These are phyloP conservation scores for Chalcosyrphus nemorum DNA, from an alignment of 2,888 invertebrate species.

Conservation along the genomic window DNA sequence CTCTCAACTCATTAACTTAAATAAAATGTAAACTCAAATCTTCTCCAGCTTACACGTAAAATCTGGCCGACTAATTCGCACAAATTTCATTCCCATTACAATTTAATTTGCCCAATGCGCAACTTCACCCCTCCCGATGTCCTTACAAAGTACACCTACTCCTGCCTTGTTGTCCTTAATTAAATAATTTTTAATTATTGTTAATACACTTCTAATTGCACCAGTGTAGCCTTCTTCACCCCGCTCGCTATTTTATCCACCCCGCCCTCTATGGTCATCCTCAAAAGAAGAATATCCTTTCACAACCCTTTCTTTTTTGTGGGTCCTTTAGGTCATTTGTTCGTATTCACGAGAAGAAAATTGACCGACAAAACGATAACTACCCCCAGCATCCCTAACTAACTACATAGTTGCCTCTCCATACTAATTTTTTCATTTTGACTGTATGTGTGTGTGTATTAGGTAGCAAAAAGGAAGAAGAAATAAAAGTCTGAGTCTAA, in stretches of 20 bases:
- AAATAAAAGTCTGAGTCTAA: neutral
- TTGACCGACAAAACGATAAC: conserved; percentile 73
- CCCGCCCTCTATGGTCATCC: conserved; percentile 34
- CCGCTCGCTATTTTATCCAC: too few relatives aligned
- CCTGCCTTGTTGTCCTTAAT: conserved; percentile 78
- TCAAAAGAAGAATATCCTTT: conserved; percentile 33
- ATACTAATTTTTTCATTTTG: conserved; percentile 66
- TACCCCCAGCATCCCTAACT: conserved; percentile 71
- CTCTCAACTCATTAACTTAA: too few relatives aligned
- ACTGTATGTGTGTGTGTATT: neutral
- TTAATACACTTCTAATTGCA: conserved; percentile 82
- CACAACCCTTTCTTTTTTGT: conserved; percentile 51
- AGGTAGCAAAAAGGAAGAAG: neutral
- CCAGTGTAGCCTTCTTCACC: conserved; percentile 69
- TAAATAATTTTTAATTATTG: conserved; percentile 82
- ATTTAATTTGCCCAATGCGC: conserved; percentile 45
- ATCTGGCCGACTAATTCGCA: conserved; percentile 60
- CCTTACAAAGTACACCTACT: conserved; percentile 5
- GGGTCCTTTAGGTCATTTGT: conserved; percentile 69
- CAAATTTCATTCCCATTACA: conserved; percentile 53
- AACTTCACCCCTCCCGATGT: conserved; percentile 5
- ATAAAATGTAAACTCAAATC: too few relatives aligned
- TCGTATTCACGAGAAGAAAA: conserved; percentile 72
- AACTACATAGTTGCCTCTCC: conserved; percentile 66
- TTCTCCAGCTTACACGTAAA: neutral